Conservation (phyloP, 2,888 invertebrate species). For the Dryobota labecula region DNA sequence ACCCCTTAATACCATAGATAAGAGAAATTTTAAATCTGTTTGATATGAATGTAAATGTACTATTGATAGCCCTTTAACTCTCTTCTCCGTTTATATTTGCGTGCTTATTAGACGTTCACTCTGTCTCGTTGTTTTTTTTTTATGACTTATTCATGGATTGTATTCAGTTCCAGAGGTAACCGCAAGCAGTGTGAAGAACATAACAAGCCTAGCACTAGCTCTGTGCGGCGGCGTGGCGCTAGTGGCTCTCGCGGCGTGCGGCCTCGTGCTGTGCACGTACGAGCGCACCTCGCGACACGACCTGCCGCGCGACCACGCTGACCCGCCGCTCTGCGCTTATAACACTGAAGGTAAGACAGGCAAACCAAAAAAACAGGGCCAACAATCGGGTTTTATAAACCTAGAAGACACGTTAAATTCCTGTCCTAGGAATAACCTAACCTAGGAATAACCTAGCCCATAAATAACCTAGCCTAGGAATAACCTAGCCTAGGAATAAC, state of each 20-base stretch:
- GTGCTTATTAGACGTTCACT: neutral
- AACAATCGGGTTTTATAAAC: neutral
- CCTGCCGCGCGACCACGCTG: slow-evolving; percentile 71
- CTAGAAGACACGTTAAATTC: neutral
- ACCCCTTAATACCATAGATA: neutral
- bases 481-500: neutral
- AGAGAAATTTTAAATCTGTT: neutral
- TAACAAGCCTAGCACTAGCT: slow-evolving; percentile 83
- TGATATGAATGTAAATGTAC: neutral
- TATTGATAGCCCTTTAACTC: neutral
- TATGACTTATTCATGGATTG: neutral
- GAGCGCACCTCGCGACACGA: slow-evolving; percentile 76
- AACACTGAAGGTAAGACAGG: slow-evolving; percentile 80
- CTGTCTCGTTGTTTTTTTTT: neutral
- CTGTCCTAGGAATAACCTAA: neutral
- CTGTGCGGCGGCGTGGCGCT: slow-evolving; percentile 86
- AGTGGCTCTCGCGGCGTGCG: slow-evolving; percentile 86
- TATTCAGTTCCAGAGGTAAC: slow-evolving; percentile 65
- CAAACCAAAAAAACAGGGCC: neutral
- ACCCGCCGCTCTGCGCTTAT: slow-evolving; percentile 85
- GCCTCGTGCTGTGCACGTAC: slow-evolving; percentile 86
- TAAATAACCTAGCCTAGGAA: too few species aligned
- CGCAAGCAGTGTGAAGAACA: slow-evolving; percentile 80
- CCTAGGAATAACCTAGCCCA: too few species aligned
- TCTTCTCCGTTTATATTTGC: neutral